Evolutionary conservation across 2,797 vertebrate genomes (phyloP).

Genomic region (Betta splendens): DNA sequence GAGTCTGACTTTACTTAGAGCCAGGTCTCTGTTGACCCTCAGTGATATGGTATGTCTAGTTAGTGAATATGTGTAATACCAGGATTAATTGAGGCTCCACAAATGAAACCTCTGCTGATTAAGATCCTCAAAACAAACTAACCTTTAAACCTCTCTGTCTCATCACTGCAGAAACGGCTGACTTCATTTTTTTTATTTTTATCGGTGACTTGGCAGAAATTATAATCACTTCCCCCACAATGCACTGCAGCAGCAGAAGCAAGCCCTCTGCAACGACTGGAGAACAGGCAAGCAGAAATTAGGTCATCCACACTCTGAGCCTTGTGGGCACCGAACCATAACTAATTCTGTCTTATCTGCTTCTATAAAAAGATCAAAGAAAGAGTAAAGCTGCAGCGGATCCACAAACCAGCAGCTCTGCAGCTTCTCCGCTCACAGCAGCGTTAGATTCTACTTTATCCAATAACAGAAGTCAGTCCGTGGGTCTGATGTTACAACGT

Average conservation of each 20-base stretch:
- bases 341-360: slow-evolving; percentile 77
- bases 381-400: slow-evolving; percentile 12
- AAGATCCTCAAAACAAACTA: too few relatives aligned
- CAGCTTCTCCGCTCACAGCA: slow-evolving; percentile 8
- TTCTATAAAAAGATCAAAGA: slow-evolving; percentile 79
- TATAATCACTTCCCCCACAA: slow-evolving; percentile 59
- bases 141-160: background rate
- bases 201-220: slow-evolving; percentile 75
- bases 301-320: slow-evolving; percentile 51
- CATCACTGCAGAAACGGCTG: too few relatives aligned
- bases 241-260: slow-evolving; percentile 44
- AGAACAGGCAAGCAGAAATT: slow-evolving; percentile 45
- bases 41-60: too few relatives aligned
- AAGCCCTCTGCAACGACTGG: slow-evolving; percentile 35
- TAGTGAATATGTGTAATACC: too few relatives aligned
- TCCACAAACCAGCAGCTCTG: slow-evolving; percentile 7
- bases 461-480: background rate
- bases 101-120: too few relatives aligned
- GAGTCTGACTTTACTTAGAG: too few relatives aligned
- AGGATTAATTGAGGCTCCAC: too few relatives aligned
- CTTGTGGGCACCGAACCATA: slow-evolving; percentile 49
- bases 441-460: background rate
- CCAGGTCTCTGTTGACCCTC: too few relatives aligned
- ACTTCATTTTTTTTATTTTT: slow-evolving; percentile 11
- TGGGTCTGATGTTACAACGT: too few relatives aligned